These are phyloP conservation scores for Pyxicephalus adspersus DNA, from an alignment of 2,113 vertebrate species.

Conservation along the genomic window DNA sequence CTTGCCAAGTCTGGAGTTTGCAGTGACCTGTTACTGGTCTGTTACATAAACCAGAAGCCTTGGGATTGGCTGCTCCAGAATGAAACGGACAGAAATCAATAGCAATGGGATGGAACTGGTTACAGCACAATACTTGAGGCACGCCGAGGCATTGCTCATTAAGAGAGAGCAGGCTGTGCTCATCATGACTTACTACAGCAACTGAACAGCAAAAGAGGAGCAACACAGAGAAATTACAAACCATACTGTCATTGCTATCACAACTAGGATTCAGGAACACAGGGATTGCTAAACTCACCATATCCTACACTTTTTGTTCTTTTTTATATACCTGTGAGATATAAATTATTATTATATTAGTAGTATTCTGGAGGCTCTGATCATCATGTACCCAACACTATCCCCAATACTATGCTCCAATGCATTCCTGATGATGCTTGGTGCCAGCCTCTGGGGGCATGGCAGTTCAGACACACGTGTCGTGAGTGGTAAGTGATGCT, in stretches of 20 bases:
- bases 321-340: neutral
- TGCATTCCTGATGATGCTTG: conserved; percentile 18
- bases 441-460: conserved; percentile 43
- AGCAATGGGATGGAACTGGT: conserved; percentile 54
- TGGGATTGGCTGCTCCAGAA: conserved; percentile 52
- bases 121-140: conserved; percentile 45
- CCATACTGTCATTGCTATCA: neutral
- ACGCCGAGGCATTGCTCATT: conserved; percentile 41
- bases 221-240: conserved; percentile 28
- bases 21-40: conserved; percentile 51
- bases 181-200: conserved; percentile 47
- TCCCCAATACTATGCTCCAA: conserved; percentile 17
- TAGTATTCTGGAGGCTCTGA: neutral
- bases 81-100: conserved; percentile 49
- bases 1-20: conserved; percentile 23
- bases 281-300: neutral
- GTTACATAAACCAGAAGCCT: conserved; percentile 37
- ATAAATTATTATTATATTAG: neutral
- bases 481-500: conserved; percentile 40
- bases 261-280: conserved; percentile 18
- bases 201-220: conserved; percentile 22
- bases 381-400: conserved; percentile 16
- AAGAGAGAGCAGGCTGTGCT: conserved; percentile 47
- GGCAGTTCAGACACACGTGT: conserved; percentile 23
- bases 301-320: neutral